Percentiles rank a stretch among this genome's conserved stretches.
phyloP scores from a whole-genome alignment of 2,797 vertebrate genomes.

The Saxicola maurus region DNA sequence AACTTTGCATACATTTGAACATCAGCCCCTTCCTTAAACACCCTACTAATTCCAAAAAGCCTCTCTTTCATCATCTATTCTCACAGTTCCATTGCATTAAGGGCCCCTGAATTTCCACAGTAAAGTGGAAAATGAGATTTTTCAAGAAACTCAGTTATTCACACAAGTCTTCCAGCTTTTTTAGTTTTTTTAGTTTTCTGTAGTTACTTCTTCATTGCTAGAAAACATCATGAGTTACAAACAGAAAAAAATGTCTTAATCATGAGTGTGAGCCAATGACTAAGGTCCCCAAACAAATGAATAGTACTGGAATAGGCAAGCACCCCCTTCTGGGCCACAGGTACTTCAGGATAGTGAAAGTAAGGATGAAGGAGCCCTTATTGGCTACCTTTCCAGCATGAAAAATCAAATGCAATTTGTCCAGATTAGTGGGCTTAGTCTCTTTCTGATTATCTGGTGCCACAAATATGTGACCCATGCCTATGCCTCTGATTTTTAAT shows the following conservation, averaged over 20 bases:
- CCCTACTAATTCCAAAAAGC: neutral
- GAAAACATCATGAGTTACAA: constrained; percentile 25
- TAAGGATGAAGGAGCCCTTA: constrained; percentile 34
- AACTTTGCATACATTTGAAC: neutral
- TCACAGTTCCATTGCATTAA: neutral
- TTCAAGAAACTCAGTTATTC: neutral
- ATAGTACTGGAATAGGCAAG: constrained; percentile 51
- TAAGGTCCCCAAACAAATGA: constrained; percentile 57
- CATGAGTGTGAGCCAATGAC: constrained; percentile 18
- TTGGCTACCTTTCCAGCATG: constrained; percentile 49
- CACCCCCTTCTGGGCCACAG: constrained; percentile 1
- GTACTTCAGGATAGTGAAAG: constrained; percentile 18
- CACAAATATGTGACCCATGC: constrained; percentile 61
- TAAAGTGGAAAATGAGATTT: neutral
- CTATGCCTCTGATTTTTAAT: constrained; percentile 70
- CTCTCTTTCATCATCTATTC: neutral
- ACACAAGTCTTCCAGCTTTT: neutral
- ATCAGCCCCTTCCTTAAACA: neutral
- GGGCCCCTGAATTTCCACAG: neutral
- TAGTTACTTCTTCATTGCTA: constrained; percentile 41
- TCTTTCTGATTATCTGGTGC: constrained; percentile 66
- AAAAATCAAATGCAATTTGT: constrained; percentile 73
- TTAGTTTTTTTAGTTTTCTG: no score
- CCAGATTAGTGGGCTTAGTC: constrained; percentile 60
- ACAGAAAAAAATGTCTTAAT: constrained; percentile 51